Base-by-base conservation (phyloP, 2,888 invertebrate genomes). In the Crossocerus cetratus region DNA sequence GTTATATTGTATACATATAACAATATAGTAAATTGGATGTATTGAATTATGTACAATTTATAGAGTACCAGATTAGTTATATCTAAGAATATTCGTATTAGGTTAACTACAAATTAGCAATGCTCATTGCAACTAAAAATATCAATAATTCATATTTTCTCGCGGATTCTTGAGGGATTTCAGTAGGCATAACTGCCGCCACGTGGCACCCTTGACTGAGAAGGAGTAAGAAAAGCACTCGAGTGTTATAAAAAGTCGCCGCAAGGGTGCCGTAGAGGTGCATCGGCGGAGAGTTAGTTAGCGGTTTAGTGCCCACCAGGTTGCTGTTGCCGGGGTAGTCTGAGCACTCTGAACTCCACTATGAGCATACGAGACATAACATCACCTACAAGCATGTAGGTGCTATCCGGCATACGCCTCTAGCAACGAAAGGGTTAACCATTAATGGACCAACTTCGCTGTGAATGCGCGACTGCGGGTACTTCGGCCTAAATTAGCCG, bases 361-460 rank as follows among this genome's bases (percentile, higher is more conserved):
- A 16, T 16, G 49, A n/a, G n/a, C 49, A 16, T 32, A 32, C 32
- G 32, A 4, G 32, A 11, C 32, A 32, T 32, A 32, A 32, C 32
- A 32, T 11, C 32, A 11, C 32, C 8, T 32, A 32, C 32, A 32
- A 32, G 32, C 11, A 32, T 49, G 16, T 49, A 49, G n/a, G n/a
- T n/a, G n/a, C n/a, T 16, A 11, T 49, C 32, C 32, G 49, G 49
- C 49, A 49, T 49, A 49, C 49, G 49, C 49, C 16, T 16, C 49
- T 16, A 49, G 49, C 49, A 49, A 16, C 49, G 49, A 49, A 49
- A 49, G 49, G 49, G 49, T 49, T 49, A 49, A 49, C 49, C 49
- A 49, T 49, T 49, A 49, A 49, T 49, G 49, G 49, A 16, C 49
- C 49, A 49, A 49, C 49, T 49, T 49, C 49, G 11, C 32, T 32